These are phyloP conservation scores for Orthochromis malagaraziensis DNA, from an alignment of 2,113 vertebrate species.

Conservation along the genomic window DNA sequence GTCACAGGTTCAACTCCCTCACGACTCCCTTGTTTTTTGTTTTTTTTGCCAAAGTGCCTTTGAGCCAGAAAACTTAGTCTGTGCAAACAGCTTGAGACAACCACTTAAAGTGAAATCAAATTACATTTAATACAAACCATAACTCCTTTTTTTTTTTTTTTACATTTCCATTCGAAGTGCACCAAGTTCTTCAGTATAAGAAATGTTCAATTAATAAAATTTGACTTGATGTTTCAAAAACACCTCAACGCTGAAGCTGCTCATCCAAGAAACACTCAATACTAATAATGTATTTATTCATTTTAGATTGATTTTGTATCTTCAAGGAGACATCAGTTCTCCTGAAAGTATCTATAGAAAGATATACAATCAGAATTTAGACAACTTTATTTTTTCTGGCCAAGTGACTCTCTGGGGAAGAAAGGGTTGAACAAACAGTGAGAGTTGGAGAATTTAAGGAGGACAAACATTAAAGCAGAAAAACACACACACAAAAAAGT, in stretches of 20 bases:
- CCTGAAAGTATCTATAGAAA: neutral
- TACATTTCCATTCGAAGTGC: neutral
- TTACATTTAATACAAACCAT: neutral
- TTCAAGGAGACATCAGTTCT: neutral
- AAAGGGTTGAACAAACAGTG: neutral
- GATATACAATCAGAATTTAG: neutral
- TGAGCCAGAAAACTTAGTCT: neutral
- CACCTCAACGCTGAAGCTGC: neutral
- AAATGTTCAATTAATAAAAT: neutral
- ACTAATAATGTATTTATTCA: rapidly evolving
- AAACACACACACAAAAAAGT: neutral
- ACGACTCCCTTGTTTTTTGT: neutral
- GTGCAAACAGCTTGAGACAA: neutral
- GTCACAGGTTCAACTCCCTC: conserved; percentile 26
- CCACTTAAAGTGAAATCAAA: neutral
- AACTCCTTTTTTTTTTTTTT: neutral
- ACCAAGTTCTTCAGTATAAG: neutral
- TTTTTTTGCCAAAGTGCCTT: neutral
- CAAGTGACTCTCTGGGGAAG: neutral
- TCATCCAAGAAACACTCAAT: neutral
- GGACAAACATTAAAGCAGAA: neutral
- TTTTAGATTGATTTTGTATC: neutral
- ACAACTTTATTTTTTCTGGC: neutral
- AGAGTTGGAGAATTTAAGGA: neutral
- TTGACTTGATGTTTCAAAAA: neutral